Conservation (phyloP, 2,888 invertebrate genomes). For the Ormia ochracea region DNA sequence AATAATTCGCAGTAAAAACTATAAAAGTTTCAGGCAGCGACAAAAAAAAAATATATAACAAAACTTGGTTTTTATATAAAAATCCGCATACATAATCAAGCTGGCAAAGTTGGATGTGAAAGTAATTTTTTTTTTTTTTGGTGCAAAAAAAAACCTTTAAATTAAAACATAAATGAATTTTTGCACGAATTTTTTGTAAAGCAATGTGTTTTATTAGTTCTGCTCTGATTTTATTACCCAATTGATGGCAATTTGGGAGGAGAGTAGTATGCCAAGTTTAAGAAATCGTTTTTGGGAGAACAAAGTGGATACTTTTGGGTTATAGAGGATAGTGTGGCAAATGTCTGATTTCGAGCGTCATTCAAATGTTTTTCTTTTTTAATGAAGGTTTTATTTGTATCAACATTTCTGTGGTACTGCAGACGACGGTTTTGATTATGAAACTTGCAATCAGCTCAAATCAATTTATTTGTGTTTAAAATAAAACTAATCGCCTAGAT, state of each 20-base stretch:
- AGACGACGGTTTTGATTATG: too few species aligned
- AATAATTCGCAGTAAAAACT: constrained; percentile 18
- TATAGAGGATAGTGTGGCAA: too few species aligned
- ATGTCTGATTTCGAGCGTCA: too few species aligned
- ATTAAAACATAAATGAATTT: constrained; percentile 46
- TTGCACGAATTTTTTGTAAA: constrained; percentile 57
- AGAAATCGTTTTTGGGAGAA: not conserved
- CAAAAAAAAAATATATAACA: constrained; percentile 4
- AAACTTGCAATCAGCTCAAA: too few species aligned
- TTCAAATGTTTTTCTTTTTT: too few species aligned
- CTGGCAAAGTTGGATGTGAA: constrained; percentile 44
- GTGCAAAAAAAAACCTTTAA: not conserved
- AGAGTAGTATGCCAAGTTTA: constrained; percentile 8
- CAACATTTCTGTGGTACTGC: too few species aligned
- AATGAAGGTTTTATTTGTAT: too few species aligned
- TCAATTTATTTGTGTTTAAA: too few species aligned
- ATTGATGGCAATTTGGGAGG: not conserved
- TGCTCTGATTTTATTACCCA: constrained; percentile 46
- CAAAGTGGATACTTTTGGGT: too few species aligned
- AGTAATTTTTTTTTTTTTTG: constrained; percentile 29
- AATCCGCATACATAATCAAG: not conserved
- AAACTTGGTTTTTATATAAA: constrained; percentile 30
- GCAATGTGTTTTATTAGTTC: constrained; percentile 48
- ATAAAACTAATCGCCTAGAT: too few species aligned
- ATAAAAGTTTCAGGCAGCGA: not conserved